phyloP scores from a whole-genome alignment of 1,140 invertebrate genomes.

The Meteorus sp. region DNA sequence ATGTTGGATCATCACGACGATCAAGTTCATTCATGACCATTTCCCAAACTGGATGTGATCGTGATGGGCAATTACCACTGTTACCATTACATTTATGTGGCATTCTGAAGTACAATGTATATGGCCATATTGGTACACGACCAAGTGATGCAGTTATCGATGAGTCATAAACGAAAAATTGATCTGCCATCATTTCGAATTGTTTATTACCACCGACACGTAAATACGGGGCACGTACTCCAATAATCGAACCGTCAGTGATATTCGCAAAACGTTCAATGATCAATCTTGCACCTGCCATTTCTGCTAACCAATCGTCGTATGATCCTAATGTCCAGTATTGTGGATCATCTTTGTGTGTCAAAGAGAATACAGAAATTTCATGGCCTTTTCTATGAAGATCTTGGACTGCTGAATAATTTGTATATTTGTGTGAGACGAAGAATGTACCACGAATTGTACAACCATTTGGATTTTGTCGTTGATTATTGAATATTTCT shows the following conservation, averaged over 20 bases:
- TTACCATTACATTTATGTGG: constrained; percentile 94
- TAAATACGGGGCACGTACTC: constrained; percentile 86
- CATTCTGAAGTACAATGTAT: constrained; percentile 93
- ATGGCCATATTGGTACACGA: constrained; percentile 92
- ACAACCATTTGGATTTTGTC: constrained; percentile 91
- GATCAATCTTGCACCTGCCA: constrained; percentile 89
- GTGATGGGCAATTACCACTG: constrained; percentile 86
- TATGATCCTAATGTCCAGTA: constrained; percentile 88
- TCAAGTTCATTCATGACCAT: constrained; percentile 96
- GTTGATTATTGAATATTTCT: constrained; percentile 83
- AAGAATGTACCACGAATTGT: constrained; percentile 94
- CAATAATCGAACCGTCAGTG: constrained; percentile 86
- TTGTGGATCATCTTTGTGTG: constrained; percentile 86
- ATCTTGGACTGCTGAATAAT: constrained; percentile 92
- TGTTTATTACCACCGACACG: constrained; percentile 92
- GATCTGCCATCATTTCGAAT: constrained; percentile 95
- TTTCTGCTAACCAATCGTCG: constrained; percentile 93
- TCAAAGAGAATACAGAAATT: constrained; percentile 91
- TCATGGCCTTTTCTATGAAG: constrained; percentile 91
- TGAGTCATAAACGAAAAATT: constrained; percentile 92
- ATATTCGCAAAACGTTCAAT: constrained; percentile 89
- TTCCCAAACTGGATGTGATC: constrained; percentile 91
- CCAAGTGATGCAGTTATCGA: constrained; percentile 89
- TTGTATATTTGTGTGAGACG: constrained; percentile 93
- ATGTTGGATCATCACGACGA: constrained; percentile 86